Conservation (phyloP, 2,797 vertebrate genomes). For the Oreochromis grahami region DNA sequence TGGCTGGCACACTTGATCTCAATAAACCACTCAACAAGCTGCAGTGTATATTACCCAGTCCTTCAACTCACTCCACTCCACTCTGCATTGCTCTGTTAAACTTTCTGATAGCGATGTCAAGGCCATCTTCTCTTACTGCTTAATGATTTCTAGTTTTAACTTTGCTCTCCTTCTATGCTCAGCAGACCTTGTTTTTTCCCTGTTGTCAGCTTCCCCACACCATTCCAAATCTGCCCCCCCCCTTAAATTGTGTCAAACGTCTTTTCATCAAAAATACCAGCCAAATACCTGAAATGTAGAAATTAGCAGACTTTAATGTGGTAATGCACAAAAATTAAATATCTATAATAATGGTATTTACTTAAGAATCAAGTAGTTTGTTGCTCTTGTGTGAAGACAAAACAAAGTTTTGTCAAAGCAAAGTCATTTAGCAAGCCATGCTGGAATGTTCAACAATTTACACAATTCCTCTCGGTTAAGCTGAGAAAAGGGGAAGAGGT, state of each 20-base stretch:
- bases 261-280: background rate
- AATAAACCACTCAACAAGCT: background rate
- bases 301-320: background rate
- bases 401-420: background rate
- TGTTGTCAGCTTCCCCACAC: background rate
- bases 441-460: constrained; percentile 14
- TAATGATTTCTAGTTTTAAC: background rate
- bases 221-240: background rate
- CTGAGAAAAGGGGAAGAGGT: background rate
- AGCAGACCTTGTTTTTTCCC: background rate
- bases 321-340: background rate
- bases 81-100: background rate
- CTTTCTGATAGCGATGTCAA: background rate
- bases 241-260: background rate
- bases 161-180: background rate
- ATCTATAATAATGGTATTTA: background rate
- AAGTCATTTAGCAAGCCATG: constrained; percentile 3
- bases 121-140: background rate
- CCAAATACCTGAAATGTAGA: background rate
- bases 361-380: background rate
- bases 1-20: background rate
- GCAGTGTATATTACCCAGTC: background rate
- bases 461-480: background rate
- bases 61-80: background rate
- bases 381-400: constrained; percentile 1